These are phyloP conservation scores for Cherax destructor DNA, from an alignment of 1,140 invertebrate species.

Conservation along the genomic window DNA sequence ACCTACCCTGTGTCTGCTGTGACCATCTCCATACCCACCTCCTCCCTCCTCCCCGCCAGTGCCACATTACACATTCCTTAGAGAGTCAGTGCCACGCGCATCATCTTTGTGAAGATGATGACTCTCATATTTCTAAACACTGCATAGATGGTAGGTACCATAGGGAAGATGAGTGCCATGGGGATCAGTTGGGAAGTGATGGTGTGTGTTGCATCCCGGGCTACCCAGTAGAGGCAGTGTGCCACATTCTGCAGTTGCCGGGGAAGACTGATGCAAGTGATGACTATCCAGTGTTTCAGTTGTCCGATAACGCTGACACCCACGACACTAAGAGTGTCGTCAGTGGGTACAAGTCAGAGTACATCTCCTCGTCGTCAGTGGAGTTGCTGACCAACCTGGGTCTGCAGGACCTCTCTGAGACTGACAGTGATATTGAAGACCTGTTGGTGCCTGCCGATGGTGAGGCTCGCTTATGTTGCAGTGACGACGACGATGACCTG, in stretches of 20 bases:
- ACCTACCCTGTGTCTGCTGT: constrained; percentile 54
- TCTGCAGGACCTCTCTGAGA: neutral
- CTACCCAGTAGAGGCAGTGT: neutral
- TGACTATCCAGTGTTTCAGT: neutral
- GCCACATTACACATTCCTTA: neutral
- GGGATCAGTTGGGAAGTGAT: neutral
- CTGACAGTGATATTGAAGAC: constrained; percentile 24
- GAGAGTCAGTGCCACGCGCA: neutral
- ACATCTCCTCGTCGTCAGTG: neutral
- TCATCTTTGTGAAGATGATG: neutral
- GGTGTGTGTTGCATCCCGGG: neutral
- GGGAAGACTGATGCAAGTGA: too few relatives aligned
- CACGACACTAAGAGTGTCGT: neutral
- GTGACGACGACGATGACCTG: neutral
- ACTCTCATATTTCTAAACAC: neutral
- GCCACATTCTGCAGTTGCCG: neutral
- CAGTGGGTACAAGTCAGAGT: neutral
- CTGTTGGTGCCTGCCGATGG: neutral
- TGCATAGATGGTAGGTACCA: neutral
- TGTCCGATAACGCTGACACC: neutral
- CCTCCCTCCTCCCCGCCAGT: neutral
- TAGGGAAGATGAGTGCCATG: neutral
- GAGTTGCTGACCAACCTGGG: constrained; percentile 19
- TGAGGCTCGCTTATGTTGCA: too few relatives aligned
- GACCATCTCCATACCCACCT: neutral